These are phyloP conservation scores for Arvicola amphibius DNA, from an alignment of 2,797 vertebrate species.

Conservation along the genomic window DNA sequence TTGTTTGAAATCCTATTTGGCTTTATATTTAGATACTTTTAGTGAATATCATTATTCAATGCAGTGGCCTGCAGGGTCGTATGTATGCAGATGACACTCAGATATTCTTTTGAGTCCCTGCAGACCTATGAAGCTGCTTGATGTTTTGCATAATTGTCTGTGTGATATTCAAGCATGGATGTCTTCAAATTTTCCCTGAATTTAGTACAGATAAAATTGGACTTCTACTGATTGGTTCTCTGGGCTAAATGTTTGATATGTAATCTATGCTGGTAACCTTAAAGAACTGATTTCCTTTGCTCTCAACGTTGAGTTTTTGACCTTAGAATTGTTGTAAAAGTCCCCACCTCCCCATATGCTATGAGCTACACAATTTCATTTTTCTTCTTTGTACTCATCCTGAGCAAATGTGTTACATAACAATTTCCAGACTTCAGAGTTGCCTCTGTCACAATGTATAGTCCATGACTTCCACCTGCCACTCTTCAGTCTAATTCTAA, in stretches of 20 bases:
- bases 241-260: constrained; percentile 70
- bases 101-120: constrained; percentile 78
- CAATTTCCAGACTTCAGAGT: background rate
- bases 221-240: constrained; percentile 81
- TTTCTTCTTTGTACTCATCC: background rate
- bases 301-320: constrained; percentile 69
- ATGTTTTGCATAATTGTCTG: constrained; percentile 84
- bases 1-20: constrained; percentile 76
- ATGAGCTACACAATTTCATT: constrained; percentile 49
- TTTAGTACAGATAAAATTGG: constrained; percentile 81
- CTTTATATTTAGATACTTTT: constrained; percentile 80
- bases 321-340: constrained; percentile 59
- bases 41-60: constrained; percentile 78
- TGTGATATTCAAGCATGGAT: constrained; percentile 82
- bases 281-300: constrained; percentile 68
- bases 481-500: constrained; percentile 44
- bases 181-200: constrained; percentile 84
- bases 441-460: constrained; percentile 50
- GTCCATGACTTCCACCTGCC: constrained; percentile 17
- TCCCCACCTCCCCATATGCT: background rate
- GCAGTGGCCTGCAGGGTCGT: constrained; percentile 71
- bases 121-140: constrained; percentile 76
- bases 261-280: constrained; percentile 72
- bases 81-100: constrained; percentile 70
- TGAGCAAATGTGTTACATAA: constrained; percentile 40